phyloP scores from a whole-genome alignment of 2,113 vertebrate genomes.

The Eurypyga helias region DNA sequence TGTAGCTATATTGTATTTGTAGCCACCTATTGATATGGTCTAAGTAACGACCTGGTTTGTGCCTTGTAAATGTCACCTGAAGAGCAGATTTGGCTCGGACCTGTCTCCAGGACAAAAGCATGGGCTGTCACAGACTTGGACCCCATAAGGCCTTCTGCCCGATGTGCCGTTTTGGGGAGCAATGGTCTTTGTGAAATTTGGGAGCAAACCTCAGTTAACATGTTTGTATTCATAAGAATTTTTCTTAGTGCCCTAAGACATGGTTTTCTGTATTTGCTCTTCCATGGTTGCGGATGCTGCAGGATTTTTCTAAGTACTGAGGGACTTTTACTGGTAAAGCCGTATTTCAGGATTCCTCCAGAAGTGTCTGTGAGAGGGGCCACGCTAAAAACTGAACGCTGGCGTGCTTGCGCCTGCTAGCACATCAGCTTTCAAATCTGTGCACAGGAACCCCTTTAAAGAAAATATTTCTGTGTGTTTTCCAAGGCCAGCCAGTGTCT shows the following conservation, averaged over 20 bases:
- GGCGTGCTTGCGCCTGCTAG: neutral
- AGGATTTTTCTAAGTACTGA: neutral
- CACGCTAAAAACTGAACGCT: neutral
- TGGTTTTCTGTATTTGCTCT: neutral
- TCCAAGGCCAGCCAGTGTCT: neutral
- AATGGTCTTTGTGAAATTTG: accelerated
- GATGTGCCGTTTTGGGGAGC: neutral
- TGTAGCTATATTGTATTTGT: neutral
- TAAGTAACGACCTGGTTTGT: accelerated
- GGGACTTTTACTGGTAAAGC: neutral
- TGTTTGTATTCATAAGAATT: neutral
- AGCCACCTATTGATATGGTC: neutral
- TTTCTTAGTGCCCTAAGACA: accelerated
- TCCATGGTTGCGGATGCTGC: neutral
- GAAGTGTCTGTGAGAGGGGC: neutral
- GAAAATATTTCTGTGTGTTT: neutral
- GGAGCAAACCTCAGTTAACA: neutral
- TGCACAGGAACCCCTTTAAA: neutral
- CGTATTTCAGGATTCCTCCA: neutral
- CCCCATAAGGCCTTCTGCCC: neutral
- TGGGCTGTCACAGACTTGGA: too few species aligned
- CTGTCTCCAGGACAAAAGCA: neutral
- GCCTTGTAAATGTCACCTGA: neutral
- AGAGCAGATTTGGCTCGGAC: neutral
- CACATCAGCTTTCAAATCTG: neutral